phyloP scores from a whole-genome alignment of 2,797 vertebrate species.

The Melanotaenia maccullochi region DNA sequence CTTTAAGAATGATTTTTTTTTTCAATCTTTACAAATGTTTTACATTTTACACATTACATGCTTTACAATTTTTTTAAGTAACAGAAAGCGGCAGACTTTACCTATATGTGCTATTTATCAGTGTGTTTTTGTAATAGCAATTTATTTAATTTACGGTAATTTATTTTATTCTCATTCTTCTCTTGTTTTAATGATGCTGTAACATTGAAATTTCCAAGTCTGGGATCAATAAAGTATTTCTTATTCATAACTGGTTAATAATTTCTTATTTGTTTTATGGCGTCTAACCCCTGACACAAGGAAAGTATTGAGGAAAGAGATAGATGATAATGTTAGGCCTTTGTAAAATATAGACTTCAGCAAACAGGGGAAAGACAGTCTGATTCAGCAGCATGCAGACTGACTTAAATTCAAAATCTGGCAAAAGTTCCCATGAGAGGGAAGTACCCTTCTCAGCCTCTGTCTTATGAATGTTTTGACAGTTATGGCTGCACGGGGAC shows the following conservation, averaged over 20 bases:
- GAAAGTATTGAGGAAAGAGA: not conserved
- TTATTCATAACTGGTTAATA: not conserved
- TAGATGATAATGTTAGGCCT: conserved; percentile 9
- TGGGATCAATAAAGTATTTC: not conserved
- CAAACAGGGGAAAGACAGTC: conserved; percentile 11
- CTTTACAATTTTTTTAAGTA: not conserved
- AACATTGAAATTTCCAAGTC: not conserved
- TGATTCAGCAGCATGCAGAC: conserved; percentile 25
- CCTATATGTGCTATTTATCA: not conserved
- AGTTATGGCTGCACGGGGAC: conserved; percentile 55
- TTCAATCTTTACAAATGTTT: not conserved
- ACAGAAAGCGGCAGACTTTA: not conserved
- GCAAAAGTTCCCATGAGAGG: conserved; percentile 37
- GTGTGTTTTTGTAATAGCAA: not conserved
- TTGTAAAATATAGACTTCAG: not conserved
- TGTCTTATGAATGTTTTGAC: conserved; percentile 56
- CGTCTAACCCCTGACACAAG: no score
- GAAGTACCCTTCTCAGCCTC: conserved; percentile 22
- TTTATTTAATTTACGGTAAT: not conserved
- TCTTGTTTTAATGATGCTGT: no score
- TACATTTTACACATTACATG: no score
- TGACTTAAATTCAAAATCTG: conserved; percentile 43
- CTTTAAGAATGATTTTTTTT: not conserved
- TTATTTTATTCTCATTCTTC: no score
- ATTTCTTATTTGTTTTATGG: not conserved